Conservation (phyloP, 2,888 invertebrate genomes). For the Idaea straminata region DNA sequence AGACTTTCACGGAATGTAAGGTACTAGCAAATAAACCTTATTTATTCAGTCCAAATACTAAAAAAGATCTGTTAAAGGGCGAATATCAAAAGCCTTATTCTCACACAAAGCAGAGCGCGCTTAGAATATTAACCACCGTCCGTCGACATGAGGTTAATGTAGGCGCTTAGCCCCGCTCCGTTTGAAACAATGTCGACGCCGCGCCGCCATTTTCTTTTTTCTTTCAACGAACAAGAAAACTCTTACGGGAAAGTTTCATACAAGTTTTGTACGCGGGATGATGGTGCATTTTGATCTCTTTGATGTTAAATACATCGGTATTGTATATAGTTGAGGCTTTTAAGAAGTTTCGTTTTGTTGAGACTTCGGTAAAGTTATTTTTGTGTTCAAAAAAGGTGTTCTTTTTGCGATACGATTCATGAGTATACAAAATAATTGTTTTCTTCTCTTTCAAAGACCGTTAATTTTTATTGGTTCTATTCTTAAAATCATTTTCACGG, state of each 20-base stretch:
- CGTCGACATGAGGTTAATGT: conserved; percentile 68
- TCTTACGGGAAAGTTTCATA: conserved; percentile 36
- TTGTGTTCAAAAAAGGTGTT: background rate
- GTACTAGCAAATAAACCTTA: background rate
- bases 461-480: no score
- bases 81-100: background rate
- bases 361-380: background rate
- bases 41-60: background rate
- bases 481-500: no score
- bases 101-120: conserved; percentile 33
- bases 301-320: conserved; percentile 9
- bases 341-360: background rate
- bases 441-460: no score
- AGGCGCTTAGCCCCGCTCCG: conserved; percentile 58
- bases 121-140: conserved; percentile 57
- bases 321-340: conserved; percentile 4
- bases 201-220: conserved; percentile 46
- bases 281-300: conserved; percentile 24
- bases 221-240: conserved; percentile 44
- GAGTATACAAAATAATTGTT: background rate
- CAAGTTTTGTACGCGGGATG: conserved; percentile 32
- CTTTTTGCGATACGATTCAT: background rate
- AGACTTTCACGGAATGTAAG: no score
- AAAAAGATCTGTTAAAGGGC: background rate
- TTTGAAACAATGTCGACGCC: conserved; percentile 53